Base-by-base conservation (phyloP, 1,140 invertebrate species). In the Drosophila repleta region DNA sequence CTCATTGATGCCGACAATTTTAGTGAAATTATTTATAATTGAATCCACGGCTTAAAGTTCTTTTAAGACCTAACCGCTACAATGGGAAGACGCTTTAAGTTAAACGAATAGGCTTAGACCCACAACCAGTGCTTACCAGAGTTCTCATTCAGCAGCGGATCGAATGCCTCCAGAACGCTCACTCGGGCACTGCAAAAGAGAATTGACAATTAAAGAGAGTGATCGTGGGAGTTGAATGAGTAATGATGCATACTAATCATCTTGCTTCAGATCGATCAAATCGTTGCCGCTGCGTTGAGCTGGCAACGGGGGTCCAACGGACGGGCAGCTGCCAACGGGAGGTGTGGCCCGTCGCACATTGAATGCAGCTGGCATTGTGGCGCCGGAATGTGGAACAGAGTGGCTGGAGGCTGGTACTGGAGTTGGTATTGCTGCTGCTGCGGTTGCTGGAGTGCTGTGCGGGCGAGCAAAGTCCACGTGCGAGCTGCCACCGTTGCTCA, bases 81-180 rank as follows among this genome's bases (percentile, higher is more conserved):
- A 24, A 49, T 26, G 39, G 52, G 39, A 37, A 60, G 24, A 48
- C 41, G 53, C 2, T n/a, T 51, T 15, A 35, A 32, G n/a, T 37
- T 35, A 4, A 39, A 18, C 11, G 21, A 45, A 17, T 49, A 4
- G 26, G 3, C 7, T 13, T 51, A 10, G n/a, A 13, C 21, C 18
- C 8, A 45, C 4, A 29, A 8, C 37, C 20, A 21, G 29, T 52
- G 57, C 81, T 85, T 87, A 88, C 82, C 82, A 39, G 78, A 66
- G 52, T 88, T 82, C 37, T 92, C 91, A 52, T 93, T 93, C 70
- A 96, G 93, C 90, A 97, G 93, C 67, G 96, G 96, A 94, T 97
- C 96, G 92, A 97, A 97, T 57, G 95, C 96, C 92, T 97, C 96
- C 76, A 97, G 91, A 68, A 97, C 95, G 91, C 96, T 96, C 64